Percentiles rank a stretch among this genome's conserved stretches.
Conservation (phyloP, 2,113 vertebrate species). For the Antigone vipio region DNA sequence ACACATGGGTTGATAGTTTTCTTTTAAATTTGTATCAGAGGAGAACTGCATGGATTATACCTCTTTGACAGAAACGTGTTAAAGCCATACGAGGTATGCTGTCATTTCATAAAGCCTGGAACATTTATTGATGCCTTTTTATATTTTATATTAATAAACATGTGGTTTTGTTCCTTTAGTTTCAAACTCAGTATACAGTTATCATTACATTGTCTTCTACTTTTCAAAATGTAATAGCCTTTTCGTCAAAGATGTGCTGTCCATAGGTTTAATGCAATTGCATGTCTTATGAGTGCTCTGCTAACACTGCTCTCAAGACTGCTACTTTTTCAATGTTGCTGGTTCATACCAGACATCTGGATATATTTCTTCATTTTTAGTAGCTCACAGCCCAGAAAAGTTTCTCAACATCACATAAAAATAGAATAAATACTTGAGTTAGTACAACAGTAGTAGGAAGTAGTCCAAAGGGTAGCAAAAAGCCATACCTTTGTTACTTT, state of each 20-base stretch:
- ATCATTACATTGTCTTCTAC: background rate
- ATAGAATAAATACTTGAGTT: background rate
- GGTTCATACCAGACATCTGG: background rate
- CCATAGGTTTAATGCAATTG: background rate
- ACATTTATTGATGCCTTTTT: background rate
- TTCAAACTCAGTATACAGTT: background rate
- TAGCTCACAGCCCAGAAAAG: background rate
- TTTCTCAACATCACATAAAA: background rate
- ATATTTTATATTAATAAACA: background rate
- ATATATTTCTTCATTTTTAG: background rate
- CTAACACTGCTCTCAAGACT: background rate
- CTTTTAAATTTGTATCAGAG: background rate
- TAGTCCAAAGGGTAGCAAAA: background rate
- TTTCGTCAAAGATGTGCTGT: background rate
- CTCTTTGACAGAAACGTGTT: background rate
- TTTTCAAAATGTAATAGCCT: background rate
- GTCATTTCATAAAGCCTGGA: background rate
- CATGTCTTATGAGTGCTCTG: background rate
- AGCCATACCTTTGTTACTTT: background rate
- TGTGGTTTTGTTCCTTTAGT: background rate
- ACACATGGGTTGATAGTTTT: background rate
- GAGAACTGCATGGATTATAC: background rate
- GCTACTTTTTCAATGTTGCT: background rate
- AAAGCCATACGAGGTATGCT: background rate
- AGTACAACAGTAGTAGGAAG: background rate